Conservation (phyloP, 2,888 invertebrate genomes). For the Baccha elongata region DNA sequence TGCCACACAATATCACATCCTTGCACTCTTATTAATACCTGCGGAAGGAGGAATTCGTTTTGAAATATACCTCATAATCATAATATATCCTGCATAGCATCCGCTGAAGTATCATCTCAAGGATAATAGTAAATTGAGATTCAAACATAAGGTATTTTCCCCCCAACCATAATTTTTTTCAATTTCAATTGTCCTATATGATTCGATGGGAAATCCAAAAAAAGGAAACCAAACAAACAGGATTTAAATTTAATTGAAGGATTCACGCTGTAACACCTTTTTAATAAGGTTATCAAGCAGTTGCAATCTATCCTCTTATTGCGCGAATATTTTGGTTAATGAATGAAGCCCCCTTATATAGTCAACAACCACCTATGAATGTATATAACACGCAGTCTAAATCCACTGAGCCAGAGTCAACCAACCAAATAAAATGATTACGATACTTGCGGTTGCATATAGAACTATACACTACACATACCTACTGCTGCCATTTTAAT, state of each 20-base stretch:
- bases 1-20: constrained; percentile 35
- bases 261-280: constrained; percentile 76
- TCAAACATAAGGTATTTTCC: no score
- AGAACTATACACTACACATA: constrained; percentile 51
- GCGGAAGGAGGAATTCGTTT: no score
- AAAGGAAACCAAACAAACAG: constrained; percentile 45
- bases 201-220: constrained; percentile 12
- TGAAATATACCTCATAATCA: no score
- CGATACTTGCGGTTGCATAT: constrained; percentile 72
- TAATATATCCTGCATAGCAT: no score
- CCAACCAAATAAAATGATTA: constrained; percentile 73
- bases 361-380: constrained; percentile 29
- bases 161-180: no score
- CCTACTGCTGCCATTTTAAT: no score
- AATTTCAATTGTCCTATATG: no score
- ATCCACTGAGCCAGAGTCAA: constrained; percentile 58
- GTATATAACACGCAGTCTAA: neutral
- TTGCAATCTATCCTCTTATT: constrained; percentile 57
- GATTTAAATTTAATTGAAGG: constrained; percentile 76
- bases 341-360: constrained; percentile 58
- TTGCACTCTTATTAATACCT: no score
- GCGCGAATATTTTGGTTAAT: constrained; percentile 71
- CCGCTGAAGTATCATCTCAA: no score
- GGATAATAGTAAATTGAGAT: neutral
- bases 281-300: constrained; percentile 76